Evolutionary conservation across 2,797 vertebrate genomes (phyloP).

Genomic region (Myotis myotis): DNA sequence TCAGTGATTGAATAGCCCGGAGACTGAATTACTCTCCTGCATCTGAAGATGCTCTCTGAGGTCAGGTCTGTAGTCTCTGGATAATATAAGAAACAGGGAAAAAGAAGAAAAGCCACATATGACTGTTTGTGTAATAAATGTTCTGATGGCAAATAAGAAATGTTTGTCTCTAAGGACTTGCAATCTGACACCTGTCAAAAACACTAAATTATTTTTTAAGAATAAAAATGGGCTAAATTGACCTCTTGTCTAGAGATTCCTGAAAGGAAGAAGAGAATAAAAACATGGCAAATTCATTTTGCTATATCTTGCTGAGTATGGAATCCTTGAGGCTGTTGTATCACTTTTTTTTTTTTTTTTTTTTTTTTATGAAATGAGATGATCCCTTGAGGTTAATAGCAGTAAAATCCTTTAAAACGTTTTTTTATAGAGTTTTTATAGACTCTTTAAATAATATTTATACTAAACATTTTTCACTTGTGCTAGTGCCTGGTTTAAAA

Average conservation of each 20-base stretch:
- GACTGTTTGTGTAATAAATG: slow-evolving; percentile 47
- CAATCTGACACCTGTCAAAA: slow-evolving; percentile 74
- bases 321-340: background rate
- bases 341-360: slow-evolving; percentile 8
- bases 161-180: slow-evolving; percentile 53
- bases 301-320: background rate
- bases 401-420: background rate
- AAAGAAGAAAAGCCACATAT: background rate
- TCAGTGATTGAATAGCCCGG: slow-evolving; percentile 2
- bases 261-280: slow-evolving; percentile 49
- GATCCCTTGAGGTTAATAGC: background rate
- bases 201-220: slow-evolving; percentile 67
- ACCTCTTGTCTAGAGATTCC: slow-evolving; percentile 60
- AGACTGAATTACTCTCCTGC: background rate
- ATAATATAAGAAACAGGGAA: background rate
- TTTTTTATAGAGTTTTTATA: background rate
- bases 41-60: slow-evolving; percentile 22
- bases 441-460: background rate
- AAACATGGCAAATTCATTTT: slow-evolving; percentile 59
- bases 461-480: background rate
- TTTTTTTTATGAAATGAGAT: slow-evolving; percentile 8
- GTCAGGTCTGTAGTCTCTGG: slow-evolving; percentile 39
- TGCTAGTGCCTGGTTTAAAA: background rate
- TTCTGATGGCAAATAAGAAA: slow-evolving; percentile 57
- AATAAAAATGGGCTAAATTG: slow-evolving; percentile 65